A percentile compares a stretch with the other conserved stretches of the same genome.
These are phyloP conservation scores for Drosophila tristis DNA, from an alignment of 1,140 invertebrate genomes.

Conservation along the genomic window DNA sequence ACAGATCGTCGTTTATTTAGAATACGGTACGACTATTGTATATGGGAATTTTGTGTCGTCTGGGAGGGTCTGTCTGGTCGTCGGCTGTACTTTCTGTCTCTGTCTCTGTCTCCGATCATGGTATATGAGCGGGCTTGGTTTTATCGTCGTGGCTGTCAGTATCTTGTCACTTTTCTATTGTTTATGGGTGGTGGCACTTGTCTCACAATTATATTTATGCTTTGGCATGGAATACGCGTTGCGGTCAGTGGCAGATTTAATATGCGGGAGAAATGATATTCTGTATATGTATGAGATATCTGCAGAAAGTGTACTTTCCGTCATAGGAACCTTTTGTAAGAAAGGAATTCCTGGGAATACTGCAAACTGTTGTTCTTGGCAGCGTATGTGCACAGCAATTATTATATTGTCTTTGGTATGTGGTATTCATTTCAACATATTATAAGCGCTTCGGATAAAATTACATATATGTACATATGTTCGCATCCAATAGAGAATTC, in stretches of 20 bases:
- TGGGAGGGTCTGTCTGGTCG: neutral
- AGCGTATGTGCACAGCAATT: too few species aligned
- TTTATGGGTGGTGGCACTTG: conserved; percentile 46
- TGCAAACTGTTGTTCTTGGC: too few species aligned
- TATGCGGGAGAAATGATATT: conserved; percentile 24
- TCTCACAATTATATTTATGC: conserved; percentile 27
- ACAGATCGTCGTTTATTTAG: conserved; percentile 56
- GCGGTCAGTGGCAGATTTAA: conserved; percentile 8
- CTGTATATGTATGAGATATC: conserved; percentile 3
- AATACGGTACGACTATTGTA: conserved; percentile 32
- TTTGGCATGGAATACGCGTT: conserved; percentile 4
- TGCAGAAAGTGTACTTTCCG: neutral
- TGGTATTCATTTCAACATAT: too few species aligned
- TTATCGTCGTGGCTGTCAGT: conserved; percentile 67
- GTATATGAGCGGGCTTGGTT: conserved; percentile 46
- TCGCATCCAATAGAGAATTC: too few species aligned
- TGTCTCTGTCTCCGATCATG: neutral
- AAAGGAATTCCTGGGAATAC: neutral
- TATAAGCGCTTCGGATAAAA: too few species aligned
- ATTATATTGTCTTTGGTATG: too few species aligned
- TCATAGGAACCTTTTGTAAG: neutral
- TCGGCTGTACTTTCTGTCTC: too few species aligned
- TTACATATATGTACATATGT: too few species aligned
- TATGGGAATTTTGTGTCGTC: conserved; percentile 12
- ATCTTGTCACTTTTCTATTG: conserved; percentile 69